Evolutionary conservation across 2,888 invertebrate genomes (phyloP).

Genomic region (Strigamia crassipes): DNA sequence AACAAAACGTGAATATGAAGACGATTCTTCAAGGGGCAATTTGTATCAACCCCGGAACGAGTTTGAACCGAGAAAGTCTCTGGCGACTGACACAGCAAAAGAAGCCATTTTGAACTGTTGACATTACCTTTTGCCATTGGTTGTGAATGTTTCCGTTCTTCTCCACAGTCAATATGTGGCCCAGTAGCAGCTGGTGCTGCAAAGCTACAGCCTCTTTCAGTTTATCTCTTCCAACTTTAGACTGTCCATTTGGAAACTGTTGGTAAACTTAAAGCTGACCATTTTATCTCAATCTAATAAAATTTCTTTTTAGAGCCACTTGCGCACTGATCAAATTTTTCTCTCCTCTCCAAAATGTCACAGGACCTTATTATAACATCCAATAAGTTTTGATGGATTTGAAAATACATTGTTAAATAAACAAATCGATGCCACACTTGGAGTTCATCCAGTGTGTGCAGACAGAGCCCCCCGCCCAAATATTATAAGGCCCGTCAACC

Average conservation of each 20-base stretch:
- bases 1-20: no score
- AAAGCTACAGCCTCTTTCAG: slow-evolving; percentile 28
- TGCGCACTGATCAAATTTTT: no score
- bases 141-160: slow-evolving; percentile 35
- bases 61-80: not conserved
- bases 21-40: no score
- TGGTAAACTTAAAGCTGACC: slow-evolving; percentile 28
- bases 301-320: not conserved
- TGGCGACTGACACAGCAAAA: not conserved
- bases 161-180: slow-evolving; percentile 23
- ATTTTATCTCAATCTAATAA: slow-evolving; percentile 26
- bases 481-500: no score
- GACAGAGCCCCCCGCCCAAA: no score
- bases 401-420: no score
- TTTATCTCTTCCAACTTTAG: slow-evolving; percentile 35
- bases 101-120: slow-evolving; percentile 41
- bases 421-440: no score
- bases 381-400: no score
- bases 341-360: no score
- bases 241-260: slow-evolving; percentile 41
- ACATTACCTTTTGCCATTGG: slow-evolving; percentile 39
- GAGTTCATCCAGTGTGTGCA: no score
- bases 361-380: no score
- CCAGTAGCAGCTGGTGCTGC: slow-evolving; percentile 38
- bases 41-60: not conserved